Evolutionary conservation across 2,113 vertebrate species (phyloP).

Genomic region (Gallinago undulata): DNA sequence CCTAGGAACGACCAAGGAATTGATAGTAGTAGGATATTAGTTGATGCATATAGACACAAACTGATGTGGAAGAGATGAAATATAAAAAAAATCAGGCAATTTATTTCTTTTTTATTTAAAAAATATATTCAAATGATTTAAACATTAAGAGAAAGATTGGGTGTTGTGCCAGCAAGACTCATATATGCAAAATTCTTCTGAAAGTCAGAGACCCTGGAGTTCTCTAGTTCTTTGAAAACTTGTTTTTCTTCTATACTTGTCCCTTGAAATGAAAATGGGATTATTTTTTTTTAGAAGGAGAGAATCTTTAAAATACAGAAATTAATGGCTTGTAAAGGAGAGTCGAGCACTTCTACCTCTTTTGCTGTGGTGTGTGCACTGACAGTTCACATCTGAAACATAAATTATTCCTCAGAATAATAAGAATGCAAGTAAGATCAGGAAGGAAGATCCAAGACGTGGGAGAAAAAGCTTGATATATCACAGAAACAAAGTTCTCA

Average conservation of each 20-base stretch:
- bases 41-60: background rate
- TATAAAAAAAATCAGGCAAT: background rate
- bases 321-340: background rate
- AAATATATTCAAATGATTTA: background rate
- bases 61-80: background rate
- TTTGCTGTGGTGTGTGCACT: background rate
- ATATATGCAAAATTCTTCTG: background rate
- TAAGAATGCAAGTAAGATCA: background rate
- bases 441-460: background rate
- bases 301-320: background rate
- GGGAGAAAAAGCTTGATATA: background rate
- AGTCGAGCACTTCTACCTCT: background rate
- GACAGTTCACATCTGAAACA: background rate
- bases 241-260: background rate
- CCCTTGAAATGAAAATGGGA: background rate
- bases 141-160: background rate
- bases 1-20: background rate
- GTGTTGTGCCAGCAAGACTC: background rate
- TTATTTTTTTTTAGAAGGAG: background rate
- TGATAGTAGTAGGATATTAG: background rate
- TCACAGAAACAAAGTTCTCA: background rate
- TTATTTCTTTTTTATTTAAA: background rate
- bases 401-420: background rate
- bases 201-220: background rate
- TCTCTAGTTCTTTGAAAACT: background rate